Conservation (phyloP, 2,113 vertebrate species). For the Nycticorax nycticorax region DNA sequence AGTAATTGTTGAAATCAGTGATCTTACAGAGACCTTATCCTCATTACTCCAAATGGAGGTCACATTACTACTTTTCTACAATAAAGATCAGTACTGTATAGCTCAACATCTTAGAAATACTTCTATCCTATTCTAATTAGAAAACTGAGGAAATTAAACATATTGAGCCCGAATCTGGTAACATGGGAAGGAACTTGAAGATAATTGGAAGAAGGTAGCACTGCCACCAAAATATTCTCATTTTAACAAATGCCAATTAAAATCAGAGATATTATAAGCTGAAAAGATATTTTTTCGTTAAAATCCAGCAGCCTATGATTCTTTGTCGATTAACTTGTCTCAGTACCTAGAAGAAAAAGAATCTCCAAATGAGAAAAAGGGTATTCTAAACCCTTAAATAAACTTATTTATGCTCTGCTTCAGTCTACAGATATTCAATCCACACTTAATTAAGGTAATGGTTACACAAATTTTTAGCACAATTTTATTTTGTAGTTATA, state of each 20-base stretch:
- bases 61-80: background rate
- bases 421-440: background rate
- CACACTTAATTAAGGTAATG: background rate
- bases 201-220: background rate
- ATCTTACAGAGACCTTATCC: background rate
- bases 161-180: background rate
- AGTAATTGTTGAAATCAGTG: background rate
- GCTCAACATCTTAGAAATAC: background rate
- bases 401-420: background rate
- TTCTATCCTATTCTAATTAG: background rate
- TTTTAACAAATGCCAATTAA: background rate
- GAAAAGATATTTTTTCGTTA: background rate
- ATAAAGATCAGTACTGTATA: background rate
- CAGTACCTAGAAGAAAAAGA: background rate
- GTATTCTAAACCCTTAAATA: background rate
- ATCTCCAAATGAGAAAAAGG: background rate
- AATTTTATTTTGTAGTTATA: background rate
- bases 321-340: background rate
- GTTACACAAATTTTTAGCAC: background rate
- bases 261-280: background rate
- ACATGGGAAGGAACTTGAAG: background rate
- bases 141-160: background rate
- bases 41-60: background rate
- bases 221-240: background rate
- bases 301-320: background rate